A percentile compares a stretch with the other conserved stretches of the same genome.
Conservation (phyloP, 2,113 vertebrate genomes). For the Raja brachyura region DNA sequence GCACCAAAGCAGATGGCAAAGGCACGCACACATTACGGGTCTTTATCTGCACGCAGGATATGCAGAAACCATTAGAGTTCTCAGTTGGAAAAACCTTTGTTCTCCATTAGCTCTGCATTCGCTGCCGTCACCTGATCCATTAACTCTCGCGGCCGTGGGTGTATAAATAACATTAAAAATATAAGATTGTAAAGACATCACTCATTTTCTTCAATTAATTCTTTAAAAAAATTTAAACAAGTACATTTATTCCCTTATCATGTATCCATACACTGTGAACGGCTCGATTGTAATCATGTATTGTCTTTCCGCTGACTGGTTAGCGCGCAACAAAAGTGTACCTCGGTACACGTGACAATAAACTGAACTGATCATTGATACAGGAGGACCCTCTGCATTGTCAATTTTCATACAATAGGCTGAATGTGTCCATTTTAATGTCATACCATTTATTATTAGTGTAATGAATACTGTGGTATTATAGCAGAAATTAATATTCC, state of each 20-base stretch:
- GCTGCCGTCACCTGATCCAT: neutral
- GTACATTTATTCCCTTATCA: neutral
- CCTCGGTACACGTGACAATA: too few relatives aligned
- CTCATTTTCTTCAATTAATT: neutral
- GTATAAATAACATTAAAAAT: constrained; percentile 8
- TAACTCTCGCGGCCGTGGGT: neutral
- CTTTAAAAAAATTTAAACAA: neutral
- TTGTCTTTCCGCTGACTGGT: too few relatives aligned
- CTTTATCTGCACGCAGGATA: constrained; percentile 38
- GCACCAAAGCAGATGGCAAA: constrained; percentile 70
- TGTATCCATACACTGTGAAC: too few relatives aligned
- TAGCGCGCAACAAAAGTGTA: too few relatives aligned
- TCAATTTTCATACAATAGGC: neutral
- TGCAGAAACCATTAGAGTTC: constrained; percentile 37
- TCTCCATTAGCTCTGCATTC: neutral
- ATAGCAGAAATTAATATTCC: neutral
- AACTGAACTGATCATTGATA: too few relatives aligned
- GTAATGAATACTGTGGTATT: neutral
- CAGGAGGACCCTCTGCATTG: neutral
- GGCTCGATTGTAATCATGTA: too few relatives aligned
- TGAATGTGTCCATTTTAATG: neutral
- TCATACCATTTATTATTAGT: neutral
- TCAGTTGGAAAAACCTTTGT: constrained; percentile 21
- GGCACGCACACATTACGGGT: constrained; percentile 55
- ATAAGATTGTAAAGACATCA: neutral